phyloP scores from a whole-genome alignment of 1,140 invertebrate species.

The Drosophila orosa region DNA sequence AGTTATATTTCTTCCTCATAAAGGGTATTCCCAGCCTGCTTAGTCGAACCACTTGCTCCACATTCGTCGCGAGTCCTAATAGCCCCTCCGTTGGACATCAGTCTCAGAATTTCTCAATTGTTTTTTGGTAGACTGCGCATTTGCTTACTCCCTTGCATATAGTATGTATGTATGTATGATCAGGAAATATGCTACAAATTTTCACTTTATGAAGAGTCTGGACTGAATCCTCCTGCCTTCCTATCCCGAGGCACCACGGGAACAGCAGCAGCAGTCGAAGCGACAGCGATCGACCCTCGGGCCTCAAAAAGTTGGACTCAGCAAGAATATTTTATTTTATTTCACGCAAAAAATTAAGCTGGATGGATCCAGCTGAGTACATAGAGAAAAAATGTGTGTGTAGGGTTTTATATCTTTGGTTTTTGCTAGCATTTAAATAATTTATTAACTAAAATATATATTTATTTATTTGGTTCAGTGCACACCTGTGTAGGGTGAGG shows the following conservation, averaged over 20 bases:
- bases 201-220: slow-evolving; percentile 69
- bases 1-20: not conserved
- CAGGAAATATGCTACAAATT: slow-evolving; percentile 72
- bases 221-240: not conserved
- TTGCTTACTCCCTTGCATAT: slow-evolving; percentile 40
- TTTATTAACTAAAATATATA: not conserved
- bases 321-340: slow-evolving; percentile 77
- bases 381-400: not conserved
- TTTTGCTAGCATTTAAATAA: not conserved
- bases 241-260: slow-evolving; percentile 27
- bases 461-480: slow-evolving; percentile 9
- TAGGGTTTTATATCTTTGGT: not conserved
- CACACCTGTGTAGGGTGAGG: slow-evolving; percentile 6
- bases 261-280: slow-evolving; percentile 40
- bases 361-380: slow-evolving; percentile 37
- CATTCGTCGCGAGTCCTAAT: slow-evolving; percentile 1
- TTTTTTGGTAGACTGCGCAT: slow-evolving; percentile 37
- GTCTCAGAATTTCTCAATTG: slow-evolving; percentile 12
- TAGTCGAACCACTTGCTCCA: not conserved
- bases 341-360: slow-evolving; percentile 49
- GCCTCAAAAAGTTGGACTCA: slow-evolving; percentile 59
- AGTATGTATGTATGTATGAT: slow-evolving; percentile 29
- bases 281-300: slow-evolving; percentile 50
- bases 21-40: not conserved
- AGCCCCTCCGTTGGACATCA: not conserved